Base-by-base conservation (phyloP, 2,113 vertebrate species). In the Hydropotes inermis region DNA sequence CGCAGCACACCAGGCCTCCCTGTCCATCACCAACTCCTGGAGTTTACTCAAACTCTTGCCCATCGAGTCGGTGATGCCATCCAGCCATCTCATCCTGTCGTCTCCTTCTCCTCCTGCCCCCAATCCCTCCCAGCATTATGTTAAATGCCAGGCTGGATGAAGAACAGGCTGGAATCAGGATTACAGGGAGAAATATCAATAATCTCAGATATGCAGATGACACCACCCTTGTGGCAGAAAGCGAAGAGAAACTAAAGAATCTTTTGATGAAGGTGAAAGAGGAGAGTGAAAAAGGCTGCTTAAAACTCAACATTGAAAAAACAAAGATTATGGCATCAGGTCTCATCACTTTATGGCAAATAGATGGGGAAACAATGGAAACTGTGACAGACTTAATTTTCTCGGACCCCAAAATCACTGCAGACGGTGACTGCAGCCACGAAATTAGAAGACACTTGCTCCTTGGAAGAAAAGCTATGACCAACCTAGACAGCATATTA, bases 181-280 rank as follows among this genome's bases (percentile, higher is more conserved):
- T 16, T 64, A 0, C 6, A 0, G 0, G 30, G 60, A 64, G 14
- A 64, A 64, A 33, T 33, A 33, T 64, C 30, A 64, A 1, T 64
- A 64, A 64, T 7, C 28, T 64, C 14, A 64, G 60, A 64, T 64
- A 64, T 33, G 14, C 30, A 33, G 30, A 64, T 33, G 30, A 64
- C 60, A 16, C 14, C 30, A 64, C 14, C 6, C 14, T 16, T 64
- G 60, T 33, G 60, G 60, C 60, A 64, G 60, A 64, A 33, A 64
- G 60, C 6, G 7, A 64, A 64, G 30, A 64, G 30, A 14, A 64
- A 64, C 30, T 64, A 16, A 64, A 64, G 30, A 64, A 30, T 30
- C 60, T 64, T 64, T 64, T 33, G 60, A 64, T 64, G 60, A 61
- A 64, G 30, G 7, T 64, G 60, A 64, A 64, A 64, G 60, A 16